Conservation (phyloP, 2,113 vertebrate species). For the Bubalus kerabau region DNA sequence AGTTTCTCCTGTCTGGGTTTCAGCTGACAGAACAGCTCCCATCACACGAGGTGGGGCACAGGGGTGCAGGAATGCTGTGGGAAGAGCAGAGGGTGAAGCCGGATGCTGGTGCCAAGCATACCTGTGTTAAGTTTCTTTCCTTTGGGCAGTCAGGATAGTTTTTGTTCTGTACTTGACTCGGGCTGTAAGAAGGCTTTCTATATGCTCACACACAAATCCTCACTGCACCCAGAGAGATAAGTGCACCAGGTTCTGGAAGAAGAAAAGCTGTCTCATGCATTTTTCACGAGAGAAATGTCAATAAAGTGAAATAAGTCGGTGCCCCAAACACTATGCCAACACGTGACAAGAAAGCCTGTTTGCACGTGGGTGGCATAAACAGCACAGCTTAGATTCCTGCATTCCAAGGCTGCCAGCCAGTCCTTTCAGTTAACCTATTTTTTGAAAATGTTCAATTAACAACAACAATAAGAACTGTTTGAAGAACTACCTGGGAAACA, state of each 20-base stretch:
- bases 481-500: slow-evolving; percentile 35
- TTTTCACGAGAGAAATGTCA: slow-evolving; percentile 61
- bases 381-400: slow-evolving; percentile 37
- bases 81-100: not conserved
- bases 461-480: not conserved
- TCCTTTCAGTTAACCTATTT: not conserved
- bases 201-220: slow-evolving; percentile 18
- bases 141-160: not conserved
- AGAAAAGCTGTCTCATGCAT: not conserved
- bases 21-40: not conserved
- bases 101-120: not conserved
- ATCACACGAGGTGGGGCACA: not conserved
- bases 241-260: slow-evolving; percentile 4
- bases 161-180: not conserved
- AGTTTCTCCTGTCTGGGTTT: not conserved
- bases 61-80: slow-evolving; percentile 17
- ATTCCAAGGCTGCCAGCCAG: slow-evolving; percentile 42
- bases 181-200: not conserved
- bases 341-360: slow-evolving; percentile 36
- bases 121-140: slow-evolving; percentile 15
- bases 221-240: not conserved
- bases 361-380: slow-evolving; percentile 11
- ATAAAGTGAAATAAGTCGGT: slow-evolving; percentile 37
- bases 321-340: slow-evolving; percentile 29
- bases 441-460: slow-evolving; percentile 30